Base-by-base conservation (phyloP, 1,140 invertebrate species). In the Ephestia elutella region DNA sequence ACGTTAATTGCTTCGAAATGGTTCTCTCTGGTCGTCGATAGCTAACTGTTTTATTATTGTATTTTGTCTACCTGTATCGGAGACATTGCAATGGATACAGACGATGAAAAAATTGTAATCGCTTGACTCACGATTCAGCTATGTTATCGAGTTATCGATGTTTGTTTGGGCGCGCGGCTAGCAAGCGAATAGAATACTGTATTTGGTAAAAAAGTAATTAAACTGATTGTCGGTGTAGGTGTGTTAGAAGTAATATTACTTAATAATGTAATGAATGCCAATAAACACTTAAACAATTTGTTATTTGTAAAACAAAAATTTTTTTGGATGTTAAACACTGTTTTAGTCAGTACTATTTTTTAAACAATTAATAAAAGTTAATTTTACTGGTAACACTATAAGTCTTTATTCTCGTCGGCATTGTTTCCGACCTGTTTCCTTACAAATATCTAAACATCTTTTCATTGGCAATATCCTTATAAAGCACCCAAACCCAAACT, bases 1-100 rank as follows among this genome's bases (percentile, higher is more conserved):
- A 61, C 79, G 73, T 83, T 86, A 86, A 86, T 86, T 86, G 82
- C 78, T 82, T 82, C 70, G 68, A 73, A 80, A 73, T 78, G 60
- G 56, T 75, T n/a, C n/a, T 78, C 79, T 82, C 53, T 32, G 62
- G 63, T 72, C 53, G 61, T 70, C 73, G 49, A 50, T 21, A 64
- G 70, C 64, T 74, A 79, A 86, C 83, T 80, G 75, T 80, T 83
- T 82, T 82, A 82, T 71, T 73, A 68, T 83, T 78, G 66, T 80
- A 75, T 62, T 69, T 75, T 68, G 71, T 77, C 79, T 86, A 86
- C 83, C 83, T 86, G 83, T 70, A 74, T 83, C 77, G 56, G 70
- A 73, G 76, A 79, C 70, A 76, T 60, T 55, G 63, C 59, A 67
- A 63, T 58, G 69, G 69, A 67, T 71, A 73, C 17, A 66, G 66